Percentiles rank a stretch among this genome's conserved stretches.
Evolutionary conservation across 2,797 vertebrate species (phyloP).

Genomic region (Steatocranus sp.): DNA sequence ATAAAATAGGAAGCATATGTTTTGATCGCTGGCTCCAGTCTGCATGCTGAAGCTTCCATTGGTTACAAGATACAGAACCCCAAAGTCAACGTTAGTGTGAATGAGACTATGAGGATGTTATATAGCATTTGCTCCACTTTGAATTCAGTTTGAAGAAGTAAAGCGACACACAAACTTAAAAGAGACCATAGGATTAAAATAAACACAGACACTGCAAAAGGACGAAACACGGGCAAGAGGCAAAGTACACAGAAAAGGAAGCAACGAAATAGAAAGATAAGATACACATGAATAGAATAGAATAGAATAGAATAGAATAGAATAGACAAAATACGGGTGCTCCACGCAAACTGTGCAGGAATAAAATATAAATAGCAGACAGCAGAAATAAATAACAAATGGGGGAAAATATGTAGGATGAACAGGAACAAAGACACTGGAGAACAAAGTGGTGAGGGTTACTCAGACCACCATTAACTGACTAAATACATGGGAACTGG

Average conservation of each 20-base stretch:
- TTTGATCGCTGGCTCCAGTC: neutral
- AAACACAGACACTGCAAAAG: neutral
- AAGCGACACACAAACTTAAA: neutral
- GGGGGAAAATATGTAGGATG: rapidly evolving
- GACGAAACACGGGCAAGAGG: neutral
- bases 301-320: neutral
- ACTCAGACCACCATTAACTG: neutral
- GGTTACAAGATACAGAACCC: neutral
- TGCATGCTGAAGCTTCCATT: neutral
- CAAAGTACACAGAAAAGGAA: neutral
- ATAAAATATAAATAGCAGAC: neutral
- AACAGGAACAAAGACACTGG: neutral
- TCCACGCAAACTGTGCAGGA: rapidly evolving
- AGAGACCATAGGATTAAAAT: neutral
- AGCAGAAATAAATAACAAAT: neutral
- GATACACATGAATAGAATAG: neutral
- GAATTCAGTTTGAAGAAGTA: neutral
- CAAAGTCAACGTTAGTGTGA: neutral
- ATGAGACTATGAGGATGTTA: neutral
- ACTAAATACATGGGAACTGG: neutral
- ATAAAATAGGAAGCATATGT: rapidly evolving
- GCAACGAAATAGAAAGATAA: neutral
- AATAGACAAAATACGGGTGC: neutral
- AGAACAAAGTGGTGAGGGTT: neutral
- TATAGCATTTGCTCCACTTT: neutral